Evolutionary conservation across 2,888 invertebrate species (phyloP).

Genomic region (Atethmia centrago): DNA sequence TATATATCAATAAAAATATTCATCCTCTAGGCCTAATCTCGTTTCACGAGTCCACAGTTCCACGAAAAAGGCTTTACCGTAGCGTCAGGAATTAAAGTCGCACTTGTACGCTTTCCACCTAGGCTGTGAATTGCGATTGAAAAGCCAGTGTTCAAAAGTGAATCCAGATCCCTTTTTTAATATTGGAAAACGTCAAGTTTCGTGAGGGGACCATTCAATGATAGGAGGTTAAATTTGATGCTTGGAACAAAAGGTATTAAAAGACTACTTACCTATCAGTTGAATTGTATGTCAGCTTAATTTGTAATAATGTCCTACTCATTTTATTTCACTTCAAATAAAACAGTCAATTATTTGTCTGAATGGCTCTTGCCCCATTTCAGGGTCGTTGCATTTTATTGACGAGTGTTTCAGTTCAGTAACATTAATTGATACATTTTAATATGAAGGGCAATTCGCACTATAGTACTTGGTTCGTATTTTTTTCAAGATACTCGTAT

Average conservation of each 20-base stretch:
- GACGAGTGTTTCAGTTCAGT: neutral
- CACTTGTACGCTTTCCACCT: slow-evolving; percentile 32
- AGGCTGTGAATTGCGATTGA: slow-evolving; percentile 48
- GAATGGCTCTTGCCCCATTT: no score
- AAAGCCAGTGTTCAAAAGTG: slow-evolving; percentile 39
- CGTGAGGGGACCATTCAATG: neutral
- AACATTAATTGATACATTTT: neutral
- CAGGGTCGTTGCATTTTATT: neutral
- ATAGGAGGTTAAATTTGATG: neutral
- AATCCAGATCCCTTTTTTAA: slow-evolving; percentile 29
- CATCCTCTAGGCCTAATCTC: slow-evolving; percentile 39
- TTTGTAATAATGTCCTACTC: neutral
- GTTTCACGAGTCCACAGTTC: slow-evolving; percentile 51
- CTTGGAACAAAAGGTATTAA: neutral
- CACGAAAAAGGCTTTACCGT: slow-evolving; percentile 48
- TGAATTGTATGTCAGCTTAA: neutral
- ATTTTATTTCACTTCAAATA: neutral
- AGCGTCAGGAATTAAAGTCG: slow-evolving; percentile 52
- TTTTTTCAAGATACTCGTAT: neutral
- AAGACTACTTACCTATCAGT: neutral
- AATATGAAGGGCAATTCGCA: neutral
- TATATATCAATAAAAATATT: slow-evolving; percentile 13
- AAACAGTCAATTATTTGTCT: neutral
- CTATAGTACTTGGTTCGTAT: neutral
- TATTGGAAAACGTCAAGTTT: slow-evolving; percentile 7